Evolutionary conservation across 2,888 invertebrate species (phyloP), one percentile per base, ranked within the genome.

Genomic region (Lasioglossum oenotherae): DNA sequence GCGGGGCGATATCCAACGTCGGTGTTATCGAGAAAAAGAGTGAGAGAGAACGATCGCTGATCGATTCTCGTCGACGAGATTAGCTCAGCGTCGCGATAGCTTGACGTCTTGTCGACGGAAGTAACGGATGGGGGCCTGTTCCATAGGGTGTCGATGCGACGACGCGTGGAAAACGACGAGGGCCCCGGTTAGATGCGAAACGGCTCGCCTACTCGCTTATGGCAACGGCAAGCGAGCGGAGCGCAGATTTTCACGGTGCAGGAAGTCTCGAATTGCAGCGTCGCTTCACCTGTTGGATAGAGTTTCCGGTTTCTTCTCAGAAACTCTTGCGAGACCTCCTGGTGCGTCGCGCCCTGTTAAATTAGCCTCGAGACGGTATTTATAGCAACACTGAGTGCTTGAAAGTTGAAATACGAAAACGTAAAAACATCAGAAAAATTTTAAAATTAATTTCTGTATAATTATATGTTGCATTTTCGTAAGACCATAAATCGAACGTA

Each of bases 181-280:
- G 84, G 49, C 57, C 74, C 46, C 71, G 53, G 74, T 41, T 74
- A 81, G 76, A 75, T 79, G 89, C 69, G 69, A 82, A 87, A 82
- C 77, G 84, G 72, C 77, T 64, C 72, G 78, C 49, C 57, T 0
- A 27, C 72, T 23, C 89, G 89, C 78, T 89, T 89, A 87, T 89
- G 82, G 85, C 74, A 44, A 80, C 74, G 46, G 85, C 53, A 71
- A 77, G 76, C 80, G 77, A 73, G 44, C 78, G 69, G 49, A 16
- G 77, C 31, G 76, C 67, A 72, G 85, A 87, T 79, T 85, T 88
- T 84, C 89, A 78, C 74, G 78, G 73, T 31, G 41, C 38, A 76
- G 73, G n/a, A 72, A 79, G 73, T 80, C 87, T 85, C 78, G 76
- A 81, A 85, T 89, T 89, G 81, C 74, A 35, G 10, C 77, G 77